A percentile compares a stretch with the other conserved stretches of the same genome.
Conservation (phyloP, 2,888 invertebrate genomes). For the Leucania comma region DNA sequence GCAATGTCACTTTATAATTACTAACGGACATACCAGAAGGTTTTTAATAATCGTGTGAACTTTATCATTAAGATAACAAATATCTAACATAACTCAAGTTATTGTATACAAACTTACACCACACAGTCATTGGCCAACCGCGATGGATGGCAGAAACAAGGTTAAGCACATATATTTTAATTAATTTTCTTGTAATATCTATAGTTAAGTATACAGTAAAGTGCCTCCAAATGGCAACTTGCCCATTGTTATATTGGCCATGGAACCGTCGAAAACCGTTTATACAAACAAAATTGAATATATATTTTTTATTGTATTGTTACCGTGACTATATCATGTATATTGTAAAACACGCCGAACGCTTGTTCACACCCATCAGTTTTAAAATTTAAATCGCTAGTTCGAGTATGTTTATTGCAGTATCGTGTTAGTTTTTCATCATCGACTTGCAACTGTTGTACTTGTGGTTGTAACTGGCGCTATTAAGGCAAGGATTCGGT, state of each 20-base stretch:
- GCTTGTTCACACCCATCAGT: conserved; percentile 34
- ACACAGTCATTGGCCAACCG: conserved; percentile 60
- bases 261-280: conserved; percentile 53
- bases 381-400: conserved; percentile 11
- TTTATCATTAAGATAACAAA: conserved; percentile 50
- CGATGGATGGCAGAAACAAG: conserved; percentile 56
- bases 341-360: conserved; percentile 25
- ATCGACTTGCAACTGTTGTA: neutral
- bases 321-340: conserved; percentile 22
- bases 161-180: conserved; percentile 60
- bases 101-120: conserved; percentile 61
- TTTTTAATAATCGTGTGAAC: conserved; percentile 63
- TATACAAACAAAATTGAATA: conserved; percentile 42
- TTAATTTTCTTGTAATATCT: conserved; percentile 42
- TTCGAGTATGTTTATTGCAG: neutral
- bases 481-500: conserved; percentile 14
- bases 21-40: conserved; percentile 44
- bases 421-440: conserved; percentile 22
- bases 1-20: conserved; percentile 56
- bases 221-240: conserved; percentile 33
- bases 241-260: conserved; percentile 55
- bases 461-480: conserved; percentile 1
- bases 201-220: conserved; percentile 40
- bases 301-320: conserved; percentile 39
- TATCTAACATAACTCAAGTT: conserved; percentile 48